Evolutionary conservation across 2,888 invertebrate species (phyloP), one percentile per base, ranked within the genome.

Genomic region (Aspidiotus destructor): DNA sequence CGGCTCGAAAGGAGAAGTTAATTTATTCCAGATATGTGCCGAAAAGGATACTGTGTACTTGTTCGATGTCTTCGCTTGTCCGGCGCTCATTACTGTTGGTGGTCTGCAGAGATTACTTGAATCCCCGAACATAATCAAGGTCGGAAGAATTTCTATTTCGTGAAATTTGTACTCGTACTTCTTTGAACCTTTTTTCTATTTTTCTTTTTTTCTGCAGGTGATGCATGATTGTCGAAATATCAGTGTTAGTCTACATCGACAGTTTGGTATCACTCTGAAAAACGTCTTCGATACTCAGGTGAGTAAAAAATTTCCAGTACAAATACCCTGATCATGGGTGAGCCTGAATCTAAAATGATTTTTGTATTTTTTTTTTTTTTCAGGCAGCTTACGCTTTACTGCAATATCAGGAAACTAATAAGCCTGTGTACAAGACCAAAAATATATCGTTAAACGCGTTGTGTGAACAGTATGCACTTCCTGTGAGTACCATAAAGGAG

Each of bases 361-460:
- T 10, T 10, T 7, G 6, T 40, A 61, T 60, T 60, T 13, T 54
- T n/a, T 48, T 62, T 41, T 41, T 63, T 53, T 71, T 72, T 60
- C 74, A 85, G 83, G 88, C 89, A 52, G 95, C 94, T 55, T 92
- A 96, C 78, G 90, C 94, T 67, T 88, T 96, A 11, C 79, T 96
- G 62, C 92, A 94, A 75, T 87, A 86, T 75, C 94, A 94, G 79
- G 89, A 92, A 74, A 89, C 88, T 70, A 87, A 87, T 71, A 88
- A 91, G 74, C 93, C 95, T 48, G 91, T 95, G 63, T 92, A 94
- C 77, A 96, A 96, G 81, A 92, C 93, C 65, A 94, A 95, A 79
- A 92, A 92, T 77, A 86, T 94, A 61, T 92, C 92, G 73, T 81
- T 96, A 70, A 92, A 93, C 80, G 89, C 93, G 67, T 81, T 97